These are phyloP conservation scores for Emys orbicularis DNA, from an alignment of 2,797 vertebrate genomes.

Conservation along the genomic window DNA sequence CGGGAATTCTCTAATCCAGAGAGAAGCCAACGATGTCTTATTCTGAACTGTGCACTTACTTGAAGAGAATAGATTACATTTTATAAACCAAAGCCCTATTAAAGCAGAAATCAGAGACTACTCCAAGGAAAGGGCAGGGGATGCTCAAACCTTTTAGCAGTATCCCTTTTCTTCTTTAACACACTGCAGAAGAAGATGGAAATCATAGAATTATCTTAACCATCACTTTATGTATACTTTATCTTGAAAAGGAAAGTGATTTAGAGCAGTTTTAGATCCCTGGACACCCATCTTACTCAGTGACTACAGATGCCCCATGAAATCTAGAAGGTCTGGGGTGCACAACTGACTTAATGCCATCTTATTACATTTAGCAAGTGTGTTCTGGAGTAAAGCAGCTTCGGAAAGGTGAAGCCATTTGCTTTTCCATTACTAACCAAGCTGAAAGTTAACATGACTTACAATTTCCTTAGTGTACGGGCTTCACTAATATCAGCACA, in stretches of 20 bases:
- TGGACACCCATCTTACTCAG: neutral
- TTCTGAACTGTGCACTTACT: neutral
- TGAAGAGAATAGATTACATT: neutral
- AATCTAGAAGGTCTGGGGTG: neutral
- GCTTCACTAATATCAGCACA: neutral
- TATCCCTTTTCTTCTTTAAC: neutral
- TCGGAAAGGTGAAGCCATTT: neutral
- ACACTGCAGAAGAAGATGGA: neutral
- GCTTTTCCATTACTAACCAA: neutral
- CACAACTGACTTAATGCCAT: neutral
- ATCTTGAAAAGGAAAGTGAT: neutral
- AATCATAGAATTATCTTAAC: neutral
- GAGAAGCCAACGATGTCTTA: neutral
- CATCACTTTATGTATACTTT: neutral
- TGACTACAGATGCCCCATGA: neutral
- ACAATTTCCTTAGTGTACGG: neutral
- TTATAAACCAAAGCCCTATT: rapidly evolving
- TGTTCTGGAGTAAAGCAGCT: neutral
- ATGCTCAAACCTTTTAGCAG: neutral
- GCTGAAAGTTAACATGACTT: neutral
- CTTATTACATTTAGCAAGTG: neutral
- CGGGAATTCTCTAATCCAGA: neutral
- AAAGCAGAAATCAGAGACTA: neutral
- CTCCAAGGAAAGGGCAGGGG: neutral
- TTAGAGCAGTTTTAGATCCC: neutral